These are phyloP conservation scores for Darevskia nairensis DNA, from an alignment of 2,797 vertebrate genomes.

Conservation along the genomic window DNA sequence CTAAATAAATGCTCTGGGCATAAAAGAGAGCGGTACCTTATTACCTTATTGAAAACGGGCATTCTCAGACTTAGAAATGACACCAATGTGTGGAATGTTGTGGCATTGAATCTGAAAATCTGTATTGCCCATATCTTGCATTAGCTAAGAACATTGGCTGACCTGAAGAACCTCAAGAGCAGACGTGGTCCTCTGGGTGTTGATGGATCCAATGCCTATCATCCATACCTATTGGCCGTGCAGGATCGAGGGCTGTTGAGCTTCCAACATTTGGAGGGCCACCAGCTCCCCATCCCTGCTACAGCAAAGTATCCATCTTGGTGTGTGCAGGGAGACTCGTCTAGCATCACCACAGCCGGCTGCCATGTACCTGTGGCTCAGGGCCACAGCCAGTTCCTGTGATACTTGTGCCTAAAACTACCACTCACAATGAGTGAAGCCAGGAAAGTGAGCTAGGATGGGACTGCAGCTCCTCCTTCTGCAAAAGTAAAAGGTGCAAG, in stretches of 20 bases:
- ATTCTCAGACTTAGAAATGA: not conserved
- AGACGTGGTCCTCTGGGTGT: not conserved
- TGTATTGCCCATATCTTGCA: not conserved
- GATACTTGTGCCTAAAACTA: not conserved
- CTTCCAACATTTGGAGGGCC: not conserved
- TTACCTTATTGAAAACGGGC: not conserved
- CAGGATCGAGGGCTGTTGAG: not conserved
- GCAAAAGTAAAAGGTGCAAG: not conserved
- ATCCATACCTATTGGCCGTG: not conserved
- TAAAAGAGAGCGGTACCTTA: conserved; percentile 19
- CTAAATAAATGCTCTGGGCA: not conserved
- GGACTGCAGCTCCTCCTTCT: not conserved
- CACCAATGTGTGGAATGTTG: not conserved
- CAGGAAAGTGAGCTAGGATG: not conserved
- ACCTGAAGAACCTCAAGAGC: not conserved
- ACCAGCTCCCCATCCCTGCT: not conserved
- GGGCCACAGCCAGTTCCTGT: not conserved
- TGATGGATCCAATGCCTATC: not conserved
- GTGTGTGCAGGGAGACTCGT: too few relatives aligned
- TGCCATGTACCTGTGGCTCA: not conserved
- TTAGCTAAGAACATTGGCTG: not conserved
- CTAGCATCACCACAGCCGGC: too few relatives aligned
- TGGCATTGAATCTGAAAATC: too few relatives aligned
- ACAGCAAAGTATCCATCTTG: not conserved
- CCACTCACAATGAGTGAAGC: not conserved